Base-by-base conservation (phyloP, 2,797 vertebrate genomes). In the Etheostoma nigrum region DNA sequence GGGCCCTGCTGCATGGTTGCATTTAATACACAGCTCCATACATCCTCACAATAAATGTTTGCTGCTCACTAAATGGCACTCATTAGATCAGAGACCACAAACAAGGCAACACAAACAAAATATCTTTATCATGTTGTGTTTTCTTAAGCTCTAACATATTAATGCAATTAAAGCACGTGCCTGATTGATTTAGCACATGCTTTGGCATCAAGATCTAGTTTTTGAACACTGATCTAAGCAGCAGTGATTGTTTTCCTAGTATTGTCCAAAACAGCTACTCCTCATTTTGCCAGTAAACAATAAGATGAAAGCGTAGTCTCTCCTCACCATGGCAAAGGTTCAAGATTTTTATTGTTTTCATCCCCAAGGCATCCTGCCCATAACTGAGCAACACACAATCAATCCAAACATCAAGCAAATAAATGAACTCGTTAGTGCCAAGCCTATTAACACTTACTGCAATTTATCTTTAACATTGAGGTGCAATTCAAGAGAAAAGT, bases 261-360 rank as follows among this genome's bases (percentile, higher is more conserved):
- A 78, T 63, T 27, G 60, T 66, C 25, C 75, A 75, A 64, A 85
- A 76, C 48, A 74, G 67, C 55, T 67, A 66, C 73, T 74, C 68
- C 74, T 82, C 36, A 47, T 77, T 88, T 86, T 81, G 75, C 76
- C 76, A 80, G 48, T 57, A 70, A 84, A 86, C 67, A 79, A 64
- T 86, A 77, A 82, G 74, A 85, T 81, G 75, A 88, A 81, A 80
- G 78, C 58, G 3, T 16, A 53, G 51, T 45, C 79, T 76, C 67
- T 68, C 67, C 72, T 66, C 62, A 19, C 69, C 36, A 25, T 91
- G 82, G 89, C 88, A 76, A 82, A 84, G 73, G 82, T 86, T 93
- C 85, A 90, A 86, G 54, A 88, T 90, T 91, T 90, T 91, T 93
- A 93, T 94, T 91, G 88, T 87, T 81, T 81, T 87, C 85, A 86